Base-by-base conservation (phyloP, 2,113 vertebrate genomes). In the Dipodomys spectabilis region DNA sequence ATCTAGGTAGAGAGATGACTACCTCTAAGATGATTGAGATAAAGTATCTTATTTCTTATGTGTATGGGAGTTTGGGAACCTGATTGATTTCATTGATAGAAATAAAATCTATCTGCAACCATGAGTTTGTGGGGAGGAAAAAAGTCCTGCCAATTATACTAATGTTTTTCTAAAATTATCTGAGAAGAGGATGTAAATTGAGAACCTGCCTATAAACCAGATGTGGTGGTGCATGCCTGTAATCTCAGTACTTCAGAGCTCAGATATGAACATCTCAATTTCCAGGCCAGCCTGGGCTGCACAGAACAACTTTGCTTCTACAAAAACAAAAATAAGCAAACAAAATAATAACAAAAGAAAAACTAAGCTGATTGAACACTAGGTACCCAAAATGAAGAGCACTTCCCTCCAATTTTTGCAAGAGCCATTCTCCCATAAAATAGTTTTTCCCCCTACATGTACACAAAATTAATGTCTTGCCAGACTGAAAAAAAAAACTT, bases 101-200 rank as follows among this genome's bases (percentile, higher is more conserved):
- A 85, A 78, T 81, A 86, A 77, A 64, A 7, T 39, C 49, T 10
- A 28, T 60, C 82, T 86, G 32, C 16, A 64, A 30, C 69, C 82
- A 28, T 65, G 68, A 67, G 45, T 82, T 74, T 94, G n/a, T 86
- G 45, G 39, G 82, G 82, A 82, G 68, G 53, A 13, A 30, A 90
- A 90, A 69, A 68, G 69, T 73, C 28, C 39, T 53, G 12, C 25
- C 20, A 9, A 10, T n/a, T 67, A 13, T 86, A 80, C 35, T 74
- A 83, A 82, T 28, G 71, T 0, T 4, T 91, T 85, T 95, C 74
- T 81, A 64, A 91, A 90, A 69, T 64, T 9, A 75, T 67, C 86
- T 32, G 68, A 86, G 44, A 45, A 15, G 62, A 88, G 18, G 15
- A 22, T 20, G 18, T n/a, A 19, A 49, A 6, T 91, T 74, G 18